Evolutionary conservation across 2,888 invertebrate genomes (phyloP), one percentile per base, ranked within the genome.

Genomic region (Phaonia tiefii): DNA sequence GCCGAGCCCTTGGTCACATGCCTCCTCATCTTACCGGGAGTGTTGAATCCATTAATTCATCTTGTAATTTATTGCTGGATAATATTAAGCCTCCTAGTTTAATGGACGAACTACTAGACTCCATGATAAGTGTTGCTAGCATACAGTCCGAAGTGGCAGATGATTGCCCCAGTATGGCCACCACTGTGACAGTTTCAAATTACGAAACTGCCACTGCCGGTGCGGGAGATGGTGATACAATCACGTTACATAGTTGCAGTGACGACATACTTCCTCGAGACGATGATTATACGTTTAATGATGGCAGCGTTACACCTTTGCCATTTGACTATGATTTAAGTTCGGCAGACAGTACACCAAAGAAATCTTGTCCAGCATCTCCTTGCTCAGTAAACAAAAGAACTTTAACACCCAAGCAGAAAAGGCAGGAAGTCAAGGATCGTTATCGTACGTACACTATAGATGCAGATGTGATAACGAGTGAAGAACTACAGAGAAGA

Each of bases 381-480:
- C 76, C 79, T 15, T 80, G 86, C 1, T 84, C 85, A 0, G 83
- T 84, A 0, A 87, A 86, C 3, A 88, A 87, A 5, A 86, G 89
- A 66, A 85, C 86, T 0, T 73, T 95, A 77, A 96, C 96, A 0
- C 95, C 96, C 0, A 96, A 95, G 89, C 96, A 96, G 87, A 94
- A 94, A 86, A 91, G 96, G 49, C 93, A 93, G 84, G 89, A 94
- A 44, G 93, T 94, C 1, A 95, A 95, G 87, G 96, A 97, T 85
- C 93, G 97, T 79, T 96, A 94, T 88, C 95, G 94, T 88, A 97
- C 96, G 0, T 97, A 96, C 87, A 96, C 96, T 0, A 95, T 96
- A 49, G 94, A 93, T 0, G 94, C 93, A 0, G 93, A 92, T 77
- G 91, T 92, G 1, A 31, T 31, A 31, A 31, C 31, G 31, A 86